phyloP scores from a whole-genome alignment of 2,113 vertebrate species.

The Trachemys scripta region DNA sequence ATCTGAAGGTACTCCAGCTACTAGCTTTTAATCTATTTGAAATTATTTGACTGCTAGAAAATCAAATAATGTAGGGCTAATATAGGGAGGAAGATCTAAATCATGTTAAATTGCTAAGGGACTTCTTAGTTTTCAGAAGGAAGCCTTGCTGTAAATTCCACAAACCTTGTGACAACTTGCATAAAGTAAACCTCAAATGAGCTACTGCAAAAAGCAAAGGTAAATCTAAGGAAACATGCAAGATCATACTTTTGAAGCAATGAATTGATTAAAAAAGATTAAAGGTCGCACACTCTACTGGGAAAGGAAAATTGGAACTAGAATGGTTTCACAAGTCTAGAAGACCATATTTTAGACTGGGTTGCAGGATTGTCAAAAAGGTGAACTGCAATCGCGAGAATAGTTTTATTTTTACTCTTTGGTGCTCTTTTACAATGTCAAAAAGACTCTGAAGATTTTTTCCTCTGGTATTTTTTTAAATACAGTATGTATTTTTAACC shows the following conservation, averaged over 20 bases:
- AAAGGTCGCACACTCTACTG: not conserved
- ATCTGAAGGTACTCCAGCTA: constrained; percentile 15
- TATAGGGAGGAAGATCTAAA: not conserved
- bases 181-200: not conserved
- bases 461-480: not conserved
- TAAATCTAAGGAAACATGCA: not conserved
- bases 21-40: not conserved
- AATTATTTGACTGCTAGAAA: not conserved
- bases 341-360: not conserved
- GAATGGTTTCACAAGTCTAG: not conserved
- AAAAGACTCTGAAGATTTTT: not conserved
- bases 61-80: not conserved
- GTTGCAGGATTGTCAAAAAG: not conserved
- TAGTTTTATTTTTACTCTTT: not conserved
- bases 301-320: not conserved
- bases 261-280: not conserved
- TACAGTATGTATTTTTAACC: not conserved
- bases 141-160: not conserved
- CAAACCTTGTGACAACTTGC: not conserved
- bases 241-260: not conserved
- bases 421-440: not conserved
- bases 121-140: not conserved
- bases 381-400: not conserved
- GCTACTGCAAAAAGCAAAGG: not conserved
- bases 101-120: not conserved